Percentiles rank a stretch among this genome's conserved stretches.
These are phyloP conservation scores for Lemur catta DNA, from an alignment of 2,797 vertebrate species.

Conservation along the genomic window DNA sequence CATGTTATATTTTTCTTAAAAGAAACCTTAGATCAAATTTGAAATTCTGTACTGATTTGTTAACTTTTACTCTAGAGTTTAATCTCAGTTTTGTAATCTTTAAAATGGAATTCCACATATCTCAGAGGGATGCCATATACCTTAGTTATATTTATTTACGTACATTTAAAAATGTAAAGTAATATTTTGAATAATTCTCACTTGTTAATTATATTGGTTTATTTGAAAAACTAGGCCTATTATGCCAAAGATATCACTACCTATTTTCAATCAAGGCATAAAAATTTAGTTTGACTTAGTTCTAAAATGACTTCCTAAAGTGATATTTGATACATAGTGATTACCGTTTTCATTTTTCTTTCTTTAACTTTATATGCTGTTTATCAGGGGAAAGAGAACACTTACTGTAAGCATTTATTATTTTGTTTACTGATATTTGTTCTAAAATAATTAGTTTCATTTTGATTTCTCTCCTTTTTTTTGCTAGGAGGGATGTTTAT, in stretches of 20 bases:
- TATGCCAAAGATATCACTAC: background rate
- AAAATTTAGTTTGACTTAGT: constrained; percentile 28
- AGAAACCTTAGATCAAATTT: constrained; percentile 36
- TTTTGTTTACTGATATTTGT: constrained; percentile 18
- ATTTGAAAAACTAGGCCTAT: background rate
- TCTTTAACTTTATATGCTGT: background rate
- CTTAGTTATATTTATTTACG: background rate
- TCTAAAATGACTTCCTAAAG: constrained; percentile 26
- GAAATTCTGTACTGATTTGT: background rate
- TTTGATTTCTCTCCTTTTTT: background rate
- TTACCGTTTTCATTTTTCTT: background rate
- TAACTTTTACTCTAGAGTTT: background rate
- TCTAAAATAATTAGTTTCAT: constrained; percentile 41
- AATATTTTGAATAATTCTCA: background rate
- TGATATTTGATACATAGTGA: background rate
- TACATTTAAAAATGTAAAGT: background rate
- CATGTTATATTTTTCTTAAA: constrained; percentile 73
- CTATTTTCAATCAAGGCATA: constrained; percentile 44
- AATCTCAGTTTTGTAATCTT: constrained; percentile 10
- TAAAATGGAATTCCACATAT: background rate
- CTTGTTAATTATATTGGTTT: background rate
- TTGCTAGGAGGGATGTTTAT: background rate
- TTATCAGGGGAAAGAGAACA: constrained; percentile 3
- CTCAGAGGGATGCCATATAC: background rate
- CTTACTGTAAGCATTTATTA: background rate